Evolutionary conservation across 2,888 invertebrate species (phyloP).

Genomic region (Acanthosoma haemorrhoidale): DNA sequence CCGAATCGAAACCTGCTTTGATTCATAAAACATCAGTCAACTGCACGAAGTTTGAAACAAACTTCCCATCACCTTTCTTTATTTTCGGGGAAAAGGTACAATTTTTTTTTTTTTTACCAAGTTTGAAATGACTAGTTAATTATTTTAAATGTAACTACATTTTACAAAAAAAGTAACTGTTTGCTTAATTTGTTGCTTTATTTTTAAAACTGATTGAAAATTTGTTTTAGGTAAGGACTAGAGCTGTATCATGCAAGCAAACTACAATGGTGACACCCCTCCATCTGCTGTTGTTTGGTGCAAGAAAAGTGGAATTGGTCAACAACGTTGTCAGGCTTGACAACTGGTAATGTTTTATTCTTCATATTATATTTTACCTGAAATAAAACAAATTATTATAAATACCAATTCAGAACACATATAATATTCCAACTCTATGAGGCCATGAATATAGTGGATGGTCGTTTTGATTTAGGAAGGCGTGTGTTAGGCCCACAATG

Average conservation of each 20-base stretch:
- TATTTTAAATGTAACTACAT: neutral
- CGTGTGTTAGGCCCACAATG: too few species aligned
- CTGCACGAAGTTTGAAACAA: constrained; percentile 74
- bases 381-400: too few species aligned
- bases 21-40: constrained; percentile 97
- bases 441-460: too few species aligned
- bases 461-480: too few species aligned
- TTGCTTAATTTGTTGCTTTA: neutral
- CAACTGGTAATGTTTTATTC: constrained; percentile 62
- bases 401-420: too few species aligned
- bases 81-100: constrained; percentile 91
- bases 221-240: constrained; percentile 68
- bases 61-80: constrained; percentile 90
- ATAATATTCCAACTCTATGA: too few species aligned
- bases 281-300: constrained; percentile 86
- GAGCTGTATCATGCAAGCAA: constrained; percentile 94
- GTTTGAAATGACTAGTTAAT: neutral
- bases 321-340: constrained; percentile 76
- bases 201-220: neutral
- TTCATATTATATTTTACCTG: too few species aligned
- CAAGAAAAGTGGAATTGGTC: constrained; percentile 76
- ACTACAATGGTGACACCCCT: constrained; percentile 93
- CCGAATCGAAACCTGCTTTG: constrained; percentile 88
- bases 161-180: constrained; percentile 1
- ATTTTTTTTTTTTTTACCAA: neutral